Evolutionary conservation across 2,797 vertebrate species (phyloP).

Genomic region (Vespertilio murinus): DNA sequence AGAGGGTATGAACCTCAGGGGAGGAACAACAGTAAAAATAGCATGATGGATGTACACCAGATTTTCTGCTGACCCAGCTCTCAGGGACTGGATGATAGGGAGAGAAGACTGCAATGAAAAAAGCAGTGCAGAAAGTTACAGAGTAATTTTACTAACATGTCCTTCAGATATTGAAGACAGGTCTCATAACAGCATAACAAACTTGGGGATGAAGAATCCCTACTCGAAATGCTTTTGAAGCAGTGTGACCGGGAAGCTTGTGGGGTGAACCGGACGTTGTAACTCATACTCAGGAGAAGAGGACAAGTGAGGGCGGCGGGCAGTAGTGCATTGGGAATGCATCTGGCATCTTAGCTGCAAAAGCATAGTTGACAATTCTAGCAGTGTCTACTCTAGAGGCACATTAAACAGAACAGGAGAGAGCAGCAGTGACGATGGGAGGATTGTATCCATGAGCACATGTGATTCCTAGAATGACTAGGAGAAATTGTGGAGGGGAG

Average conservation of each 20-base stretch:
- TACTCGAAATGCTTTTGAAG: neutral
- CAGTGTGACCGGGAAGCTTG: too few species aligned
- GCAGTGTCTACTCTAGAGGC: neutral
- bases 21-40: neutral
- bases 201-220: neutral
- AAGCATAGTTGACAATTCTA: neutral
- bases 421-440: neutral
- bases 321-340: neutral
- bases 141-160: neutral
- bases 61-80: neutral
- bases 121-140: neutral
- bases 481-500: neutral
- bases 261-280: neutral
- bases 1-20: neutral
- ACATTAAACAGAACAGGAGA: neutral
- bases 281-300: neutral
- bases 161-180: neutral
- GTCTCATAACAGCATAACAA: neutral
- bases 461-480: neutral
- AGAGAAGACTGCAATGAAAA: neutral
- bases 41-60: neutral
- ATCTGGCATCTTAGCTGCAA: neutral
- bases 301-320: neutral
- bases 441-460: fast-evolving
- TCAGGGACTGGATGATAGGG: neutral